Evolutionary conservation across 2,888 invertebrate genomes (phyloP), one percentile per base, ranked within the genome.

Genomic region (Lasius fuliginosus): DNA sequence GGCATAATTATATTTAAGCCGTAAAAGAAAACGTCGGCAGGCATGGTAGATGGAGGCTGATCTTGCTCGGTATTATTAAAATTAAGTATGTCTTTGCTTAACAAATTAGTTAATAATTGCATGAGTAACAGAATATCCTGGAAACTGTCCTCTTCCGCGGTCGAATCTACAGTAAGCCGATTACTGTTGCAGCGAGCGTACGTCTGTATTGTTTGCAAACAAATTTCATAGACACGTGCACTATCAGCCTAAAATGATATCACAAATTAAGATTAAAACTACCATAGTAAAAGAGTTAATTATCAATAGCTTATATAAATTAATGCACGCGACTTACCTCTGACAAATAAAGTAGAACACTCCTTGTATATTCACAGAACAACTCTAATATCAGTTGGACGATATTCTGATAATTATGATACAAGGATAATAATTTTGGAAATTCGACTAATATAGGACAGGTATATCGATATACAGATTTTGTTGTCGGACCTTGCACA

Each of bases 121-220:
- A 98, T 97, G 12, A 98, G 95, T 5, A 98, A 95, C 76, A 97
- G 96, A 88, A 98, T 96, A 93, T 98, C 98, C 95, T 97, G 96
- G 90, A 96, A 97, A 73, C 96, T 96, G 88, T 97, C 98, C 92
- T 98, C 98, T 76, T 97, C 97, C 18, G 97, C 97, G 42, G 96
- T 96, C 2, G 96, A 95, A 85, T 97, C 97, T 33, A 95, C 95
- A 0, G 96, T 96, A 65, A 97, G 95, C 88, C 97, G 96, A 73
- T 96, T 96, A 0, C 96, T 95, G 92, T 97, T 97, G 94, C 96
- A 96, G 87, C 96, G 95, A 83, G 96, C 96, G 92, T 98, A 98
- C 1, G 96, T 96, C 93, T 97, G 97, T 82, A 98, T 96, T 1
- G 97, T 96, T 5, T 96, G 96, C 86, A 97, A 96, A 90, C 97